Percentiles rank a stretch among this genome's conserved stretches.
Evolutionary conservation across 1,140 invertebrate genomes (phyloP).

Genomic region (Trichonephila inaurata): DNA sequence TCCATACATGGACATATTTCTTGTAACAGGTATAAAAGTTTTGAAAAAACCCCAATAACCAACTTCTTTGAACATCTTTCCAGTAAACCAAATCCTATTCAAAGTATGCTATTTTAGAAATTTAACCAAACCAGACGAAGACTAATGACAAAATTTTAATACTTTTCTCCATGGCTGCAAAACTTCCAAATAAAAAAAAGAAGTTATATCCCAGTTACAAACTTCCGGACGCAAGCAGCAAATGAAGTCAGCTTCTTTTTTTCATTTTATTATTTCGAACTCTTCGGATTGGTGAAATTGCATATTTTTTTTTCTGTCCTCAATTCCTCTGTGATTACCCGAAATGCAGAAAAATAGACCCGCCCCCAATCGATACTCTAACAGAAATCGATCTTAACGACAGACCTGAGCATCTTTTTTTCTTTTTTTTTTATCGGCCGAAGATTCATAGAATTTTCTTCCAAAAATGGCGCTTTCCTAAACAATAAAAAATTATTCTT

Average conservation of each 20-base stretch:
- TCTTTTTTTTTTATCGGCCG: neutral
- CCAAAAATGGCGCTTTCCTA: neutral
- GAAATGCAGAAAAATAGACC: neutral
- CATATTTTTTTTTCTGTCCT: neutral
- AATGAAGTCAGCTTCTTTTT: constrained; percentile 17
- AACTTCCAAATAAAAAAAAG: neutral
- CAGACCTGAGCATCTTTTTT: neutral
- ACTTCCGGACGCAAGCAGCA: neutral
- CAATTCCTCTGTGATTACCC: constrained; percentile 46
- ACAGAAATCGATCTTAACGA: constrained; percentile 58
- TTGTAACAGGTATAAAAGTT: too few species aligned
- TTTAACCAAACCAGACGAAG: neutral
- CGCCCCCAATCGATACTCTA: constrained; percentile 35
- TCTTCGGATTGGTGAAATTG: neutral
- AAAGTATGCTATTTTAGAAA: neutral
- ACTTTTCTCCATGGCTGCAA: neutral
- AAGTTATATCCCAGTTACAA: neutral
- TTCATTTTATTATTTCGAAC: neutral
- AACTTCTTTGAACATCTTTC: too few species aligned
- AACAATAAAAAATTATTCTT: neutral
- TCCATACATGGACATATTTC: too few species aligned
- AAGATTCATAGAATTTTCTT: neutral
- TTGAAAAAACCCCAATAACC: too few species aligned
- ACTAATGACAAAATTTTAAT: constrained; percentile 28
- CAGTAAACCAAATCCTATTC: too few species aligned